Evolutionary conservation across 2,113 vertebrate species (phyloP), one percentile per base, ranked within the genome.

Genomic region (Limanda limanda): DNA sequence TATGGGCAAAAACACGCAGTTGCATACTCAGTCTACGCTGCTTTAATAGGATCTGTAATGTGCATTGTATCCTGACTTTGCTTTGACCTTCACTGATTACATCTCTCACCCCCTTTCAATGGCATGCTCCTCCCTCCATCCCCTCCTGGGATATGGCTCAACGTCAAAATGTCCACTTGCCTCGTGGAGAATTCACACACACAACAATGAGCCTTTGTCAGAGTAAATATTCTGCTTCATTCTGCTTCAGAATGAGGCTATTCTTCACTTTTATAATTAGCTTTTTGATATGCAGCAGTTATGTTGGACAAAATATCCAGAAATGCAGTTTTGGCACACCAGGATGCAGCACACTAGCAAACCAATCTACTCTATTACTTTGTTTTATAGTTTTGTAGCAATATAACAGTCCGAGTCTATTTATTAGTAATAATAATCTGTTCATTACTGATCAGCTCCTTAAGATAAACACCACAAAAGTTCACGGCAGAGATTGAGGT

Each of bases 401-500:
- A 68, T 21, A 8, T 4, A 54, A 21, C 52, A 18, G 63, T 11
- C 13, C 12, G 15, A 63, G 10, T 20, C 24, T 42, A 42, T 91
- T 68, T 78, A 59, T 86, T 82, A 51, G 58, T 80, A 72, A 87
- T 80, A 72, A 87, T 90, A 21, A 86, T 68, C 27, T 65, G 47
- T 69, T 85, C 74, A 88, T 68, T 71, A 73, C 66, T 59, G 35
- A 73, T 75, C 57, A 76, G 7, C 71, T 67, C 71, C 78, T 60
- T 21, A 54, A 79, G 61, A 9, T 64, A 17, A 71, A 82, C 25
- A 27, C 7, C 56, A 52, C 65, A 20, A 45, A 60, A 61, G 64
- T 79, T 81, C 27, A 48, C 64, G 52, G 45, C 62, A 68, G 48
- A 60, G 71, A 74, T 60, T 56, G 48, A 68, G 85, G 81, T 48